Evolutionary conservation across 2,797 vertebrate species (phyloP).

Genomic region (Gobionotothen gibberifrons): DNA sequence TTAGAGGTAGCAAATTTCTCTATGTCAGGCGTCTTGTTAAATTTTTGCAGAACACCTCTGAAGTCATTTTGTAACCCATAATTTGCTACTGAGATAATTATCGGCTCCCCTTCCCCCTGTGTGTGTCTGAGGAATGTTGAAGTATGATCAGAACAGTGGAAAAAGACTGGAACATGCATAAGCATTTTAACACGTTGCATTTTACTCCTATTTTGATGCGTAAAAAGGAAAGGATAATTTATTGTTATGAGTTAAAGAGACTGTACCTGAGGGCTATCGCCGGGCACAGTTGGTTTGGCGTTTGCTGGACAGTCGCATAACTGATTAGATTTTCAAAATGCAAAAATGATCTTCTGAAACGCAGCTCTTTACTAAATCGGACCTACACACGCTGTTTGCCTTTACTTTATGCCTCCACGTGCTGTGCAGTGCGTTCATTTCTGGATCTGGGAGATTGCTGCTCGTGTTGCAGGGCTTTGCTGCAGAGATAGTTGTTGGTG

Average conservation of each 20-base stretch:
- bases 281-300: constrained; percentile 44
- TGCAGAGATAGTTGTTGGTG: constrained; percentile 81
- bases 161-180: constrained; percentile 31
- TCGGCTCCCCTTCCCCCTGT: constrained; percentile 56
- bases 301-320: constrained; percentile 49
- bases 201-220: constrained; percentile 6
- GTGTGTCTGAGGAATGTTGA: constrained; percentile 68
- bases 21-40: constrained; percentile 23
- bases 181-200: constrained; percentile 16
- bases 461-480: constrained; percentile 63
- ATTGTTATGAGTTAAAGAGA: constrained; percentile 31
- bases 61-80: constrained; percentile 69
- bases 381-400: background rate
- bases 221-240: constrained; percentile 6
- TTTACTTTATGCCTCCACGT: constrained; percentile 44
- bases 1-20: background rate
- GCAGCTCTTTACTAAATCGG: constrained; percentile 12
- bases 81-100: constrained; percentile 74
- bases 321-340: constrained; percentile 42
- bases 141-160: constrained; percentile 41
- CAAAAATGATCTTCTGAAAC: constrained; percentile 42
- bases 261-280: constrained; percentile 52
- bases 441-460: constrained; percentile 47
- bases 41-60: constrained; percentile 39
- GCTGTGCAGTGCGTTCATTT: constrained; percentile 50